A percentile compares a stretch with the other conserved stretches of the same genome.
These are phyloP conservation scores for Lasiurus borealis DNA, from an alignment of 2,113 vertebrate genomes.

Conservation along the genomic window DNA sequence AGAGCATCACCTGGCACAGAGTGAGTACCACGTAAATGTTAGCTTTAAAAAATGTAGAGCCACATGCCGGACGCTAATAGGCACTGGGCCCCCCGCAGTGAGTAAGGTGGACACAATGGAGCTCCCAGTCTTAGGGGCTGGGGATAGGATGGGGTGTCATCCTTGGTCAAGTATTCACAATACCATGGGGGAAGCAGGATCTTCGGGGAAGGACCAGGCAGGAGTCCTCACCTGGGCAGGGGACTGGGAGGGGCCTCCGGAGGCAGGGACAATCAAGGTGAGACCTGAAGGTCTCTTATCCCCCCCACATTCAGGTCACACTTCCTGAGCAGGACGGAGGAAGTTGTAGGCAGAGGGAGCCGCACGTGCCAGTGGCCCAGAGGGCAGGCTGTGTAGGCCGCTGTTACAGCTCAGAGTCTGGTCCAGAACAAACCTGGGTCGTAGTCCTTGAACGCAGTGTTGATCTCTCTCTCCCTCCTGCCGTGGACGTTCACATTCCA, in stretches of 20 bases:
- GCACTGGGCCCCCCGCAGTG: background rate
- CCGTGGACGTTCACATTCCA: no score
- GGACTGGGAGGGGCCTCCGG: background rate
- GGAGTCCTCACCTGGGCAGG: background rate
- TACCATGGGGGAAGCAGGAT: background rate
- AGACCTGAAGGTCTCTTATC: background rate
- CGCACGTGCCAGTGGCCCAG: background rate
- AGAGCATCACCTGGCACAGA: conserved; percentile 9
- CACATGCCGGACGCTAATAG: background rate
- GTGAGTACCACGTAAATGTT: background rate
- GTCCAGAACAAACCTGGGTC: background rate
- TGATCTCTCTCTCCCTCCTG: background rate
- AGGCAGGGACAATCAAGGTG: background rate
- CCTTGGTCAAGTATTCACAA: background rate
- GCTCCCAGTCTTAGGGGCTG: background rate
- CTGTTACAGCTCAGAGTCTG: background rate
- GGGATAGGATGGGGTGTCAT: background rate
- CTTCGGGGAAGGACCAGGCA: background rate
- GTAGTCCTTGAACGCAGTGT: background rate
- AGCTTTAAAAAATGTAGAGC: background rate
- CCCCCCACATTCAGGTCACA: background rate
- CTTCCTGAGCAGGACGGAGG: background rate
- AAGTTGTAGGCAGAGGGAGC: background rate
- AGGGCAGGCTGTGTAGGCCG: background rate
- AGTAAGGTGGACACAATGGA: background rate